A percentile compares a stretch with the other conserved stretches of the same genome.
phyloP scores from a whole-genome alignment of 2,888 invertebrate species.

The Thera britannica region DNA sequence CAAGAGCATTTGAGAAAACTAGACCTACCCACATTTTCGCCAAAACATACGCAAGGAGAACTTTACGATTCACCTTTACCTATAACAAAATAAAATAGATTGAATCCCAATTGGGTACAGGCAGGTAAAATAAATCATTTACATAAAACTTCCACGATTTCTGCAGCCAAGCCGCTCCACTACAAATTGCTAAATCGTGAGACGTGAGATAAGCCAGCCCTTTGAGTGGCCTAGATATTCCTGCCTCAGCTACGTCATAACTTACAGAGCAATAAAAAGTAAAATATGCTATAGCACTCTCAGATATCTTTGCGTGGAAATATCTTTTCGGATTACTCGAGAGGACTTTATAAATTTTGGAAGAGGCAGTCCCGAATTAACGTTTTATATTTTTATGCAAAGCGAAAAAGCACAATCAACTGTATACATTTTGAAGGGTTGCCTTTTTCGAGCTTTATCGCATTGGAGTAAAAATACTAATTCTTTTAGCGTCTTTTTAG shows the following conservation, averaged over 20 bases:
- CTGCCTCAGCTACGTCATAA: slow-evolving; percentile 18
- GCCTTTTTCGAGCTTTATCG: background rate
- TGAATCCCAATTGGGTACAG: background rate
- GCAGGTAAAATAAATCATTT: slow-evolving; percentile 3
- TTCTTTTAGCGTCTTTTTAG: background rate
- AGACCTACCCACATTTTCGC: background rate
- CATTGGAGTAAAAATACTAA: background rate
- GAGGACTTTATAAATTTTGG: slow-evolving; percentile 24
- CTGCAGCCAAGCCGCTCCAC: background rate
- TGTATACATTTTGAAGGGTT: background rate
- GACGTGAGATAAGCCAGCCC: slow-evolving; percentile 11
- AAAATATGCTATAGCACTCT: slow-evolving; percentile 28
- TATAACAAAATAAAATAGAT: background rate
- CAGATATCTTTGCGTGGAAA: slow-evolving; percentile 34
- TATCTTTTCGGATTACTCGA: slow-evolving; percentile 35
- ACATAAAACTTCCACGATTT: slow-evolving; percentile 6
- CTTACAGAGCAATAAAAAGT: slow-evolving; percentile 35
- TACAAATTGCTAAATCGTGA: slow-evolving; percentile 19
- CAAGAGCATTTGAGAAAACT: too few species aligned
- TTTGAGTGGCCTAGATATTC: slow-evolving; percentile 18
- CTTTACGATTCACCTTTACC: background rate
- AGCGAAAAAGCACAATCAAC: slow-evolving; percentile 9
- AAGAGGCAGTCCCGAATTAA: slow-evolving; percentile 9
- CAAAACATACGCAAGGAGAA: background rate
- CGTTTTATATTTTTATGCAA: slow-evolving; percentile 19